A percentile compares a stretch with the other conserved stretches of the same genome.
Evolutionary conservation across 1,140 invertebrate genomes (phyloP).

Genomic region (Plodia interpunctella): DNA sequence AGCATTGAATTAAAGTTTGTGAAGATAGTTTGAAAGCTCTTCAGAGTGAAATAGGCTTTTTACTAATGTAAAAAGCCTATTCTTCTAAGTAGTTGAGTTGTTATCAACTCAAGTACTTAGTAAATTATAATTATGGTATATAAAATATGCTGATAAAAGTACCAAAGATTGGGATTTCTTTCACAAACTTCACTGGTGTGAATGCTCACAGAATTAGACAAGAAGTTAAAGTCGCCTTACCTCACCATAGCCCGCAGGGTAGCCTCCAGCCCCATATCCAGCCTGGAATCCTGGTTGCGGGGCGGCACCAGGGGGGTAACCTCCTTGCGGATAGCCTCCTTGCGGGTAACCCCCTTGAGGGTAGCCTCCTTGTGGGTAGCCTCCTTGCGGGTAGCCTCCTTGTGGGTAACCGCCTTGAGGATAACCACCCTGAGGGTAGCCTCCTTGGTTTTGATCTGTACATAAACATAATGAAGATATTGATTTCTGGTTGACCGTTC

Average conservation of each 20-base stretch:
- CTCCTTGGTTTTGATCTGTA: constrained; percentile 57
- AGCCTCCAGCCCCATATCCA: constrained; percentile 39
- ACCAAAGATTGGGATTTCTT: too few relatives aligned
- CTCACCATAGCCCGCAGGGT: constrained; percentile 44
- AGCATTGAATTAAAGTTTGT: too few relatives aligned
- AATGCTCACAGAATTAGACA: neutral
- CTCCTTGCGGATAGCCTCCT: constrained; percentile 44
- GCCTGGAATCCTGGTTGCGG: constrained; percentile 61
- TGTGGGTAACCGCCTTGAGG: constrained; percentile 38
- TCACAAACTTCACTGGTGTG: too few relatives aligned
- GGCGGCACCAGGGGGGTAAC: constrained; percentile 50
- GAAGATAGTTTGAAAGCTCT: too few relatives aligned
- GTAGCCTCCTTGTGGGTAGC: constrained; percentile 64
- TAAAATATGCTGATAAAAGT: too few relatives aligned
- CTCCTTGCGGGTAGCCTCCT: constrained; percentile 65
- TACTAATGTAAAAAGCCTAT: too few relatives aligned
- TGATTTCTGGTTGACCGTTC: neutral
- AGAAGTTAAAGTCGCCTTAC: constrained; percentile 25
- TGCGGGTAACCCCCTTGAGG: constrained; percentile 56
- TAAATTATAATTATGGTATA: too few relatives aligned
- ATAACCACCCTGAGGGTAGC: constrained; percentile 67
- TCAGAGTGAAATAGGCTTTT: too few relatives aligned
- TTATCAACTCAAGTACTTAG: too few relatives aligned
- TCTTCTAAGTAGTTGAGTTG: too few relatives aligned
- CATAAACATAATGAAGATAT: neutral